Base-by-base conservation (phyloP, 2,888 invertebrate genomes). In the Escarpia spicata region DNA sequence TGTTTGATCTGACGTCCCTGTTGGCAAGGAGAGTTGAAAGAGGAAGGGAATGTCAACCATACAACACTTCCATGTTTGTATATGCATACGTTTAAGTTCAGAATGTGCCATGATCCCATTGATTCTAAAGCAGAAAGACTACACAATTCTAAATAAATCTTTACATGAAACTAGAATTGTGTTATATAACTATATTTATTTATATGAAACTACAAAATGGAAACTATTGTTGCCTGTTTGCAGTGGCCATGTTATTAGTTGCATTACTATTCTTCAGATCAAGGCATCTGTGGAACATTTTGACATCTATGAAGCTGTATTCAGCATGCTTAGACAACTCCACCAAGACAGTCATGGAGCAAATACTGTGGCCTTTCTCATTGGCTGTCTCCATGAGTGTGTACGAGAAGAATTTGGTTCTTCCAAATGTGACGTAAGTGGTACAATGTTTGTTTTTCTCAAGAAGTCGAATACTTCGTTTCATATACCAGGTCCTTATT, bases 241-340 rank as follows among this genome's bases (percentile, higher is more conserved):
- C 37, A 1, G 37, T 1, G 37, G 37, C 52, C 8, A 52, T 52
- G 52, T 12, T 10, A 52, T 52, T 52, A 12, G 52, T 60, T 19
- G 19, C 26, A 3, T 75, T 19, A 19, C 19, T 75, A 26, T 75
- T 75, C n/a, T 75, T 75, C 26, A 75, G 75, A 26, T 75, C 75
- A 75, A 75, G n/a, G 75, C 75, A 75, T 26, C 26, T 3, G n/a
- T 75, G 75, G 75, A 75, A 75, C 75, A 75, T 26, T 75, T 75
- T 75, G 75, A 75, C 26, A 75, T 75, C 75, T 75, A 75, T 75
- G 75, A 75, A 75, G 75, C 75, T 75, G 75, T 75, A 75, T 75
- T 75, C 75, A n/a, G 26, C n/a, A 75, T 75, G 75, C 75, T 75
- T 15, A 75, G n/a, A 75, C 26, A 75, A 75, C 75, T 75, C 19